A percentile compares a stretch with the other conserved stretches of the same genome.
Conservation (phyloP, 2,797 vertebrate species). For the Pseudocheirus occidentalis region DNA sequence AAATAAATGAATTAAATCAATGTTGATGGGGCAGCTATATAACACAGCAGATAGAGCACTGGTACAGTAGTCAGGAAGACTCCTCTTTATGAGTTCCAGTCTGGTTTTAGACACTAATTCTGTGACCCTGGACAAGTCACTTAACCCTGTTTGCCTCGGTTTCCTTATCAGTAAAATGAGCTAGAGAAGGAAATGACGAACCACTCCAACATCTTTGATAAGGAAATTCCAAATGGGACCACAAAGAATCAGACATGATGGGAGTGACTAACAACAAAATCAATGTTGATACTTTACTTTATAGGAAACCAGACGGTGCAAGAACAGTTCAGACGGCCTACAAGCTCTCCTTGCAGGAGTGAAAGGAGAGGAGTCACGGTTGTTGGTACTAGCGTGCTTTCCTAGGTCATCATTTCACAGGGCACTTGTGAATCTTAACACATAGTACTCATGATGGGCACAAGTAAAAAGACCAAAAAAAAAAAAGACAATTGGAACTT, state of each 20-base stretch:
- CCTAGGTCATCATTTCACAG: neutral
- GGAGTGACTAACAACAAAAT: neutral
- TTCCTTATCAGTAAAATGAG: no score
- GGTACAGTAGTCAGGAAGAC: no score
- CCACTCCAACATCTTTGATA: neutral
- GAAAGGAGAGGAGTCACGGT: neutral
- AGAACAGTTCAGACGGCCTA: neutral
- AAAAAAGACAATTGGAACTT: neutral
- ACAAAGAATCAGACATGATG: neutral
- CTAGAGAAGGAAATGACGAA: no score
- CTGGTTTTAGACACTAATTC: no score
- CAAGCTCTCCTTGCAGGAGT: neutral
- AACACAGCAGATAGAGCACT: no score
- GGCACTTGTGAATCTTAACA: neutral
- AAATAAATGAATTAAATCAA: no score
- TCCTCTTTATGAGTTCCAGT: no score
- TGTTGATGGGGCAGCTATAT: no score
- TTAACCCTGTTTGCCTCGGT: no score
- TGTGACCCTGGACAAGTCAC: no score
- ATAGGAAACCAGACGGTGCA: neutral
- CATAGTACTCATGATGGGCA: neutral
- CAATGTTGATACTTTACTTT: neutral
- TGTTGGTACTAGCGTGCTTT: neutral
- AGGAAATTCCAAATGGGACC: neutral
- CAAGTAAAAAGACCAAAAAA: neutral